A percentile compares a stretch with the other conserved stretches of the same genome.
Conservation (phyloP, 2,797 vertebrate genomes). For the Eurystomus glaucurus region DNA sequence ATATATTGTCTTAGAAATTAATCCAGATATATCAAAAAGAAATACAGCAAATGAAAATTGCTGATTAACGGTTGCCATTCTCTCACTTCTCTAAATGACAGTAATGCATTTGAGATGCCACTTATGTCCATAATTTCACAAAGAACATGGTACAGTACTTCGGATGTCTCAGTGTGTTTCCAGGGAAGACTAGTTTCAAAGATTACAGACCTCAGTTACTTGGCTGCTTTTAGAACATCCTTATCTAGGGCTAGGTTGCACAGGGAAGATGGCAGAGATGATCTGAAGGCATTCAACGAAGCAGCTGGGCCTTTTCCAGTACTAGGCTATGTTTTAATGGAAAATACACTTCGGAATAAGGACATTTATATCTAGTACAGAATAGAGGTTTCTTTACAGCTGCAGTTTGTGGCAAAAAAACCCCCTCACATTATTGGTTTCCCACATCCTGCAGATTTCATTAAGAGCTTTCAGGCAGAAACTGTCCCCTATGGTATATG, state of each 20-base stretch:
- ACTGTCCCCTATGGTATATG: not conserved
- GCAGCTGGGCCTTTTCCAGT: not conserved
- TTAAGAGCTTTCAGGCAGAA: slow-evolving; percentile 25
- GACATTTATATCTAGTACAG: not conserved
- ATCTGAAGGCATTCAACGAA: not conserved
- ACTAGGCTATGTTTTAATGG: not conserved
- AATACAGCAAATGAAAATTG: not conserved
- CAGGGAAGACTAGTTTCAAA: not conserved
- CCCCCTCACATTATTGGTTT: not conserved
- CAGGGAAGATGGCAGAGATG: not conserved
- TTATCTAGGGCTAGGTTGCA: not conserved
- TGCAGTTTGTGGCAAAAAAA: not conserved
- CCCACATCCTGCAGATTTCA: slow-evolving; percentile 13
- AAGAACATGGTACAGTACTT: not conserved
- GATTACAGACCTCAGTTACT: not conserved
- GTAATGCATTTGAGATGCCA: not conserved
- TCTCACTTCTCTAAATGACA: not conserved
- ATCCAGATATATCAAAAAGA: not conserved
- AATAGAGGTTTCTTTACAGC: slow-evolving; percentile 16
- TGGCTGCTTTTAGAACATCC: not conserved
- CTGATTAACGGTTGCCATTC: not conserved
- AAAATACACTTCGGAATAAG: not conserved
- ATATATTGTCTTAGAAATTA: not conserved
- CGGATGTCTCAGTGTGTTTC: not conserved
- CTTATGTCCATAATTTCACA: not conserved